Evolutionary conservation across 2,113 vertebrate genomes (phyloP).

Genomic region (Trematomus loennbergii): DNA sequence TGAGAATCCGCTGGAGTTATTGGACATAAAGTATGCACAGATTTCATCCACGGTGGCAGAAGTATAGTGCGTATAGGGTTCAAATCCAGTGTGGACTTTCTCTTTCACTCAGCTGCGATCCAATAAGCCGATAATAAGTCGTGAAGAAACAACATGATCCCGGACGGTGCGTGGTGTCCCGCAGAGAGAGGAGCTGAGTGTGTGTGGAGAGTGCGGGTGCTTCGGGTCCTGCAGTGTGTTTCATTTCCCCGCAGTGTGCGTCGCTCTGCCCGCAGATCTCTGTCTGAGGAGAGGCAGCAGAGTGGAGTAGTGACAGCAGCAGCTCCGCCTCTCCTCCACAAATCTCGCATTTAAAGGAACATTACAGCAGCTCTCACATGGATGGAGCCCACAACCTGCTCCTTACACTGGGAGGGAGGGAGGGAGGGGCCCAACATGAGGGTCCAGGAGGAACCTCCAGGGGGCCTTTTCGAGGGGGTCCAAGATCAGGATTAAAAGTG

Average conservation of each 20-base stretch:
- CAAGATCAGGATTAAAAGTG: background rate
- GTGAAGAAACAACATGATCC: conserved; percentile 57
- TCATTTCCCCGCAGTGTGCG: conserved; percentile 69
- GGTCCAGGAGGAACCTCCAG: background rate
- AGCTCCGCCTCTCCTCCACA: conserved; percentile 72
- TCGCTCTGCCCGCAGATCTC: conserved; percentile 51
- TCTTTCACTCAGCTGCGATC: conserved; percentile 74
- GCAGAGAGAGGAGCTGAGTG: conserved; percentile 31
- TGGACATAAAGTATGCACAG: conserved; percentile 15
- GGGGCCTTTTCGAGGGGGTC: conserved; percentile 7
- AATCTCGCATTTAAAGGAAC: conserved; percentile 77
- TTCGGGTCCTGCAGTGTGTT: conserved; percentile 61
- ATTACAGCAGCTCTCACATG: conserved; percentile 57
- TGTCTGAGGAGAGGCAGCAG: conserved; percentile 50
- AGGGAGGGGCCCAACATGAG: background rate
- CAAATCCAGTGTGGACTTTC: conserved; percentile 70
- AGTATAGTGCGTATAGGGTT: conserved; percentile 59
- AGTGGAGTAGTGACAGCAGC: conserved; percentile 57
- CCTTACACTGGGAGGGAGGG: background rate
- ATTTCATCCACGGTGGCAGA: conserved; percentile 42
- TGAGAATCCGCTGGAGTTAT: conserved; percentile 9
- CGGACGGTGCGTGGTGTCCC: conserved; percentile 57
- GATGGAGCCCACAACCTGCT: background rate
- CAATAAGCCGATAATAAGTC: conserved; percentile 49
- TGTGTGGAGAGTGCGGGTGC: conserved; percentile 23